phyloP scores from a whole-genome alignment of 2,888 invertebrate genomes.

The Melolontha melolontha region DNA sequence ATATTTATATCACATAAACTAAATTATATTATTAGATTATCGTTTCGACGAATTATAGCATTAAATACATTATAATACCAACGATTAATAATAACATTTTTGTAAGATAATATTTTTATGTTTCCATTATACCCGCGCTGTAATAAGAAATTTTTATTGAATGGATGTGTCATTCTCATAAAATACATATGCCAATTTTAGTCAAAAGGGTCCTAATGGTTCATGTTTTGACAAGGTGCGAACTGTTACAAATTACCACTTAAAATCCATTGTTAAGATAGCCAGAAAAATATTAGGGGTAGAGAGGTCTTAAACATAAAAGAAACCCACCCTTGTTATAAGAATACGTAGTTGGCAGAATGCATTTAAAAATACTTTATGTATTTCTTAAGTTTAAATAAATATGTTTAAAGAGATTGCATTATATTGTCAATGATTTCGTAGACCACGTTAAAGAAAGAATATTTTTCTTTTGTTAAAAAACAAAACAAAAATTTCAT shows the following conservation, averaged over 20 bases:
- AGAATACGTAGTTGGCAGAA: neutral
- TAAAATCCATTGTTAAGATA: constrained; percentile 51
- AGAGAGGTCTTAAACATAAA: constrained; percentile 20
- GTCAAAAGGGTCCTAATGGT: constrained; percentile 42
- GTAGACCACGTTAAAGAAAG: too few relatives aligned
- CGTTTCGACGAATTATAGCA: neutral
- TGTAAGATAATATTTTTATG: constrained; percentile 32
- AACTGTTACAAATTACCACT: constrained; percentile 56
- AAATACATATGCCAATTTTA: constrained; percentile 49
- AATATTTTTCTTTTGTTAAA: too few relatives aligned
- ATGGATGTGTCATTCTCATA: constrained; percentile 46
- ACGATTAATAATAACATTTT: neutral
- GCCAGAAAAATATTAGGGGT: constrained; percentile 42
- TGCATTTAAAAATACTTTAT: too few relatives aligned
- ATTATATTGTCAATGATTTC: too few relatives aligned
- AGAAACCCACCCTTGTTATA: constrained; percentile 27
- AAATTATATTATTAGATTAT: too few relatives aligned
- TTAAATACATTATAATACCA: neutral
- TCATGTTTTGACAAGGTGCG: constrained; percentile 56
- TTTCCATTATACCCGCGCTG: constrained; percentile 8
- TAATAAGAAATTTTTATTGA: constrained; percentile 22
- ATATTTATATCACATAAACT: neutral
- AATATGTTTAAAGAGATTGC: too few relatives aligned
- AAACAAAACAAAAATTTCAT: too few relatives aligned
- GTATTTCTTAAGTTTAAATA: too few relatives aligned